Evolutionary conservation across 2,888 invertebrate genomes (phyloP).

Genomic region (Eristalinus sepulchralis): DNA sequence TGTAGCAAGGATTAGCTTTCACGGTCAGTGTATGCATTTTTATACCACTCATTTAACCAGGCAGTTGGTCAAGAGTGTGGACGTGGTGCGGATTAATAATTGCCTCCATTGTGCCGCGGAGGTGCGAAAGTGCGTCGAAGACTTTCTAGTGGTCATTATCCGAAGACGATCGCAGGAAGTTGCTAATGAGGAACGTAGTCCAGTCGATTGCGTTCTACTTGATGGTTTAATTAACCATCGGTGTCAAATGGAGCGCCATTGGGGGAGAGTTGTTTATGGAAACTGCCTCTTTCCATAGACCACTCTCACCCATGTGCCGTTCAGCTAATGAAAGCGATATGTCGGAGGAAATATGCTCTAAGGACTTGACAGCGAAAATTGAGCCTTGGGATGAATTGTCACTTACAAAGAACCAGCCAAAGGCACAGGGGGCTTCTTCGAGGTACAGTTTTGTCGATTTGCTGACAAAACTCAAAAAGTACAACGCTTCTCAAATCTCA

Average conservation of each 20-base stretch:
- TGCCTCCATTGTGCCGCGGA: constrained; percentile 5
- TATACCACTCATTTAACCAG: background rate
- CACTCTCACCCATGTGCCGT: too few relatives aligned
- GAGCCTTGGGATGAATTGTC: too few relatives aligned
- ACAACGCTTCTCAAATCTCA: too few relatives aligned
- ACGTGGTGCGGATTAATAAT: constrained; percentile 16
- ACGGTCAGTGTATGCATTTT: constrained; percentile 15
- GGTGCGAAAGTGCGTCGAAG: constrained; percentile 21
- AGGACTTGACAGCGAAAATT: too few relatives aligned
- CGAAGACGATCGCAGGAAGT: background rate
- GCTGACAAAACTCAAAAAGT: too few relatives aligned
- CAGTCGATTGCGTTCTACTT: background rate
- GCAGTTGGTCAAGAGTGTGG: background rate
- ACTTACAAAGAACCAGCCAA: too few relatives aligned
- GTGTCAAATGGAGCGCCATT: background rate
- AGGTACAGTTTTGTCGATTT: too few relatives aligned
- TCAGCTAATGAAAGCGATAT: too few relatives aligned
- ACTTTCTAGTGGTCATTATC: constrained; percentile 8
- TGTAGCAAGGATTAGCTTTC: constrained; percentile 19
- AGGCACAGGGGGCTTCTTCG: too few relatives aligned
- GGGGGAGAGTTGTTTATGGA: background rate
- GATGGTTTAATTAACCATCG: background rate
- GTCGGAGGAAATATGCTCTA: too few relatives aligned
- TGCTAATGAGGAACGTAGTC: background rate
- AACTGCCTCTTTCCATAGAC: too few relatives aligned